These are phyloP conservation scores for Phortica okadai DNA, from an alignment of 2,888 invertebrate genomes.

Conservation along the genomic window DNA sequence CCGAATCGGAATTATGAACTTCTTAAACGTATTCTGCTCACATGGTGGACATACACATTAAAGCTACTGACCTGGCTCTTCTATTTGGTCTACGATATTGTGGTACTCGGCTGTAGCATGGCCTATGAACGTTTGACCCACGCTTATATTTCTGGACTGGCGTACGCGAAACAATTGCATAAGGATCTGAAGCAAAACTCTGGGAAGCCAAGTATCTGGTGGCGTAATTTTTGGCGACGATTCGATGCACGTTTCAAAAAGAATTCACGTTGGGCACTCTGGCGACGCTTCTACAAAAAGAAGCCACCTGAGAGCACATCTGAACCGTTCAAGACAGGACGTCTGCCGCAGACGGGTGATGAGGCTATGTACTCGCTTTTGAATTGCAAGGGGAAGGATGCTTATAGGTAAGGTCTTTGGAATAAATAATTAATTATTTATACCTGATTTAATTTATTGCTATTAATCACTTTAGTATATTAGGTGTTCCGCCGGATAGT, in stretches of 20 bases:
- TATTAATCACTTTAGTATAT: conserved; percentile 80
- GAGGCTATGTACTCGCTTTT: conserved; percentile 95
- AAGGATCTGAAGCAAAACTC: conserved; percentile 75
- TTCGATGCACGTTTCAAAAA: conserved; percentile 74
- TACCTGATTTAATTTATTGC: not conserved
- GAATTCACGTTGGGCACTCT: conserved; percentile 74
- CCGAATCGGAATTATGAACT: conserved; percentile 78
- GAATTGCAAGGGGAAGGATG: conserved; percentile 96
- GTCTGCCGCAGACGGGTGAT: conserved; percentile 91
- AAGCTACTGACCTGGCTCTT: conserved; percentile 86
- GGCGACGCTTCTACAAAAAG: conserved; percentile 76
- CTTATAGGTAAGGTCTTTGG: conserved; percentile 83
- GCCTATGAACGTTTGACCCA: conserved; percentile 70
- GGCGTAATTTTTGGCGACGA: conserved; percentile 71
- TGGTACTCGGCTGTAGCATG: conserved; percentile 82
- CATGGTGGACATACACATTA: conserved; percentile 80
- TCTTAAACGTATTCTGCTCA: conserved; percentile 76
- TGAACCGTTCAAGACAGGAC: conserved; percentile 74
- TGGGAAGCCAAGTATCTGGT: conserved; percentile 74
- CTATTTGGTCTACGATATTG: conserved; percentile 87
- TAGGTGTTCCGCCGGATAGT: conserved; percentile 91
- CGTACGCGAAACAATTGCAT: conserved; percentile 67
- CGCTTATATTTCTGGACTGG: conserved; percentile 62
- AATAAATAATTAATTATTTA: not conserved
- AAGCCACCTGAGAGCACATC: conserved; percentile 72